Evolutionary conservation across 2,113 vertebrate genomes (phyloP).

Genomic region (Chamaea fasciata): DNA sequence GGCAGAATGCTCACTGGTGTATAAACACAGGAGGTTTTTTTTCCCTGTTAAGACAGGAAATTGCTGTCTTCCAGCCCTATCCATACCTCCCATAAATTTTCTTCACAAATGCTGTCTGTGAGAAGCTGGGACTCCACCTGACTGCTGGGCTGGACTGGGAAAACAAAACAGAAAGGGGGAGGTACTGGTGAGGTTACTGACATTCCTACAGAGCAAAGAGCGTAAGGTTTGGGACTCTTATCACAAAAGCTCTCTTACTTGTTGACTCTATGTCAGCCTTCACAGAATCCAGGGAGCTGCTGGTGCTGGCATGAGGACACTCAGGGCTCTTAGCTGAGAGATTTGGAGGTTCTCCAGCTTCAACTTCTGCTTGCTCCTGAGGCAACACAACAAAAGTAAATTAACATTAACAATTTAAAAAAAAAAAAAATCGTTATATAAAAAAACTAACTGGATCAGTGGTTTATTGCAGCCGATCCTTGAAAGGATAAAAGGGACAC

Average conservation of each 20-base stretch:
- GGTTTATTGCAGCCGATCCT: background rate
- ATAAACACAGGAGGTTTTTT: background rate
- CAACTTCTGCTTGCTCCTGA: conserved; percentile 37
- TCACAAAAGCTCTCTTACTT: conserved; percentile 47
- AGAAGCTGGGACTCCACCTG: conserved; percentile 83
- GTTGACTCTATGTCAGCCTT: conserved; percentile 81
- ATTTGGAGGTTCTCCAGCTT: conserved; percentile 43
- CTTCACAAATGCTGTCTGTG: conserved; percentile 69
- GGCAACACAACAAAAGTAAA: background rate
- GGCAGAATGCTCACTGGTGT: background rate
- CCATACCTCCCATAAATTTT: conserved; percentile 79
- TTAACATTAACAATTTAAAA: background rate
- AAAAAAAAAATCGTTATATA: background rate
- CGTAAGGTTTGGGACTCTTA: background rate
- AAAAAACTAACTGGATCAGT: background rate
- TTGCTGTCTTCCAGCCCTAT: background rate
- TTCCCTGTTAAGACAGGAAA: background rate
- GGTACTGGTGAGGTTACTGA: background rate
- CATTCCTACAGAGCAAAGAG: background rate
- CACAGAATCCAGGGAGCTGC: conserved; percentile 74
- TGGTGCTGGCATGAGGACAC: conserved; percentile 68
- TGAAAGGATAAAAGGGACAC: background rate
- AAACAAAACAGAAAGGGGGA: background rate
- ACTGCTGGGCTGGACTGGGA: conserved; percentile 78
- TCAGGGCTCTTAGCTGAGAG: conserved; percentile 63